phyloP scores from a whole-genome alignment of 2,797 vertebrate genomes.

The Hydrolagus colliei region DNA sequence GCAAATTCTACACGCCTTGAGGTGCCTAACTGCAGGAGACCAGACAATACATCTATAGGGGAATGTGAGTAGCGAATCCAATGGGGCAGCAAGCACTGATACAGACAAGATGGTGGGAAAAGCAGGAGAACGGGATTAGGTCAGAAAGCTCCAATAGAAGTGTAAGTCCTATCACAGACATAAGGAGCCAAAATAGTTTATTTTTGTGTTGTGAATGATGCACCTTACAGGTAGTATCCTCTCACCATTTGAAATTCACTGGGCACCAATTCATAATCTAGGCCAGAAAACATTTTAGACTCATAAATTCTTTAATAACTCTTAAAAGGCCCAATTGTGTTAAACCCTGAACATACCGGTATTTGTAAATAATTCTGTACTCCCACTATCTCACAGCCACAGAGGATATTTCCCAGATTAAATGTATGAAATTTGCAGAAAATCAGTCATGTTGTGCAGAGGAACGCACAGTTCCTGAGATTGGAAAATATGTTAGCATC shows the following conservation, averaged over 20 bases:
- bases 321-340: conserved; percentile 5
- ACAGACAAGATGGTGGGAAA: too few relatives aligned
- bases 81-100: too few relatives aligned
- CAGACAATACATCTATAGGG: too few relatives aligned
- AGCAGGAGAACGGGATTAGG: too few relatives aligned
- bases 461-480: background rate
- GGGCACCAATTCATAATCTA: background rate
- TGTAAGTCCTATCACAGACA: too few relatives aligned
- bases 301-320: background rate
- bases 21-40: too few relatives aligned
- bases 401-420: background rate
- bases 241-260: background rate
- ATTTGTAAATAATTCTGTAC: background rate
- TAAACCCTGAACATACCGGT: background rate
- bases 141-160: too few relatives aligned
- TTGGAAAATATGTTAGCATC: conserved; percentile 7
- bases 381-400: background rate
- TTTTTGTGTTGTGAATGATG: too few relatives aligned
- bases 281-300: background rate
- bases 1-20: too few relatives aligned
- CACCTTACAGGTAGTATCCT: background rate
- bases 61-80: too few relatives aligned
- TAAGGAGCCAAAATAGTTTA: too few relatives aligned
- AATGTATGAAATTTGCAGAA: background rate
- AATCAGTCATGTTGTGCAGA: background rate